phyloP scores from a whole-genome alignment of 2,888 invertebrate genomes.

The Stegana nigrithorax region DNA sequence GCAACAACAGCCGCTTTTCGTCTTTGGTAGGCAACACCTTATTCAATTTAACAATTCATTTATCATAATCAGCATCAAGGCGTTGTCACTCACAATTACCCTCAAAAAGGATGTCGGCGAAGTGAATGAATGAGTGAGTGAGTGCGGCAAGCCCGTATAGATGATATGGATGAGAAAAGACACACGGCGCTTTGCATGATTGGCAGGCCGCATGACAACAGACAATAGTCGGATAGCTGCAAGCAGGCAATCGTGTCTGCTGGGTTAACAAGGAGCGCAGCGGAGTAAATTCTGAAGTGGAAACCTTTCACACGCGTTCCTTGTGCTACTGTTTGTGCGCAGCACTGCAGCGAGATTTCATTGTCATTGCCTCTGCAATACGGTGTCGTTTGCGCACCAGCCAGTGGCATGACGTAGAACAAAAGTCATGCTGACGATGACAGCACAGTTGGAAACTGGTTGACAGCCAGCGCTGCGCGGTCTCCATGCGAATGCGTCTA shows the following conservation, averaged over 20 bases:
- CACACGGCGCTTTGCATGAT: neutral
- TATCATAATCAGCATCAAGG: constrained; percentile 62
- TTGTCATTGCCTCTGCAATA: constrained; percentile 15
- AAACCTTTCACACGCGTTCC: neutral
- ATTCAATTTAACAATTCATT: constrained; percentile 63
- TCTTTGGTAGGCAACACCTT: constrained; percentile 53
- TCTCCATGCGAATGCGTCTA: neutral
- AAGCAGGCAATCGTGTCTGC: too few species aligned
- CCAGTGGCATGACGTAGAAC: too few species aligned
- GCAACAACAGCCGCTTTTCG: constrained; percentile 43
- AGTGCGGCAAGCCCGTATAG: too few species aligned
- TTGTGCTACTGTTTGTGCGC: neutral
- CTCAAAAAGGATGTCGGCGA: too few species aligned
- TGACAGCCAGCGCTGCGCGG: constrained; percentile 3
- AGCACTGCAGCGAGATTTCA: neutral
- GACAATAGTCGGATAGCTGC: too few species aligned
- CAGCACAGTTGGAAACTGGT: constrained; percentile 20
- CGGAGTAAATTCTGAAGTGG: too few species aligned
- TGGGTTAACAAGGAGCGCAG: too few species aligned
- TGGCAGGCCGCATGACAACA: neutral
- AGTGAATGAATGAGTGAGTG: neutral
- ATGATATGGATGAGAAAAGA: constrained; percentile 14
- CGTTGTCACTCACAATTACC: constrained; percentile 60
- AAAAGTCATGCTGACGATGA: constrained; percentile 37
- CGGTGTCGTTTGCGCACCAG: too few species aligned